phyloP scores from a whole-genome alignment of 1,140 invertebrate species.

The Spodoptera litura region DNA sequence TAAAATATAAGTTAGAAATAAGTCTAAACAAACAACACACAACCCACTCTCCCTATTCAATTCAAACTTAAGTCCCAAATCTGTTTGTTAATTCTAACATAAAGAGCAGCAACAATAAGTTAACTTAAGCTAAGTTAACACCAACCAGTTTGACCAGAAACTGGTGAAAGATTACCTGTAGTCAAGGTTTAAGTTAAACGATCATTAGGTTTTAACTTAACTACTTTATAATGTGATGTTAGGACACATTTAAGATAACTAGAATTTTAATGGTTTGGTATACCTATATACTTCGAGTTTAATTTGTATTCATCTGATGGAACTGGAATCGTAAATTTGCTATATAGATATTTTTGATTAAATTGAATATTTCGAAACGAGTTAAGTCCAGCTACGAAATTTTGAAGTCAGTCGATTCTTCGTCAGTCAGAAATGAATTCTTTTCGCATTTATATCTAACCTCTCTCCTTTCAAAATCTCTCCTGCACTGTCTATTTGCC shows the following conservation, averaged over 20 bases:
- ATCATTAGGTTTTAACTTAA: constrained; percentile 18
- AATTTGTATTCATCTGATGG: neutral
- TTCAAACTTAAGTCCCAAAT: neutral
- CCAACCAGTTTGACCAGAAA: constrained; percentile 12
- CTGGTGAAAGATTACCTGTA: constrained; percentile 19
- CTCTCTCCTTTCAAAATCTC: no score
- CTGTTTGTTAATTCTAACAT: neutral
- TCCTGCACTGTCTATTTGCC: no score
- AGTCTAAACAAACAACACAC: no score
- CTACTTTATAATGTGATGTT: constrained; percentile 27
- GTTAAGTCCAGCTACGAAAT: no score
- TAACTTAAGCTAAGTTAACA: neutral
- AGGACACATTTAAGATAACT: constrained; percentile 5
- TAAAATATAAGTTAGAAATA: no score
- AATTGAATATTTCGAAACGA: neutral
- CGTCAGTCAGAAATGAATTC: no score
- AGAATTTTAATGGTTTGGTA: neutral
- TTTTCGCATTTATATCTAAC: no score
- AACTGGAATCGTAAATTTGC: neutral
- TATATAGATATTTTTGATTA: neutral
- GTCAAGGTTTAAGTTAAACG: constrained; percentile 8
- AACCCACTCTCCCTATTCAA: no score
- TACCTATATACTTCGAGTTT: neutral
- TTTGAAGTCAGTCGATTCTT: no score
- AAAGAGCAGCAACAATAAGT: neutral